A percentile compares a stretch with the other conserved stretches of the same genome.
Evolutionary conservation across 2,888 invertebrate genomes (phyloP).

Genomic region (Eristalis tenax): DNA sequence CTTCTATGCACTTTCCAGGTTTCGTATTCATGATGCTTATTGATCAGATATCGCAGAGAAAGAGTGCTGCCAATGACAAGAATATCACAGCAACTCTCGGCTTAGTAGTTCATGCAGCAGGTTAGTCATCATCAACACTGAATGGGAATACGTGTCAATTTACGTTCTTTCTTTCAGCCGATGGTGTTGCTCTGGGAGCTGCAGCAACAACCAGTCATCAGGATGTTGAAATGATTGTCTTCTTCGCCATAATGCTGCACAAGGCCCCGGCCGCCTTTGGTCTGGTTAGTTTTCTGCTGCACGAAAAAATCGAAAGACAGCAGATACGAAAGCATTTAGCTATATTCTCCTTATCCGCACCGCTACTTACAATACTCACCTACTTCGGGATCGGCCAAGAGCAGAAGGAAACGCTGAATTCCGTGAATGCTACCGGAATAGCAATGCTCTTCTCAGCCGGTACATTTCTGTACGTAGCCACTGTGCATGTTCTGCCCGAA

Average conservation of each 20-base stretch:
- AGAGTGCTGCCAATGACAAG: slow-evolving; percentile 84
- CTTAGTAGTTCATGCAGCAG: slow-evolving; percentile 98
- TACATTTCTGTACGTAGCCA: slow-evolving; percentile 98
- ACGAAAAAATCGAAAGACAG: slow-evolving; percentile 94
- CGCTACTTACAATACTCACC: slow-evolving; percentile 92
- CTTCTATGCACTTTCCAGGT: slow-evolving; percentile 81
- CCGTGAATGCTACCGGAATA: slow-evolving; percentile 95
- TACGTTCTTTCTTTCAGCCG: slow-evolving; percentile 84
- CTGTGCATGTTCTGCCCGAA: slow-evolving; percentile 98
- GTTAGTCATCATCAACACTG: slow-evolving; percentile 79
- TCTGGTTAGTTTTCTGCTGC: slow-evolving; percentile 96
- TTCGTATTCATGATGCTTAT: slow-evolving; percentile 99
- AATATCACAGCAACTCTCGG: slow-evolving; percentile 97
- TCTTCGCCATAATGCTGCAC: slow-evolving; percentile 99
- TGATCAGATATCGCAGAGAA: slow-evolving; percentile 88
- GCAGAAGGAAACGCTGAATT: slow-evolving; percentile 93
- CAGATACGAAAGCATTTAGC: slow-evolving; percentile 93
- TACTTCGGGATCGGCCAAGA: slow-evolving; percentile 97
- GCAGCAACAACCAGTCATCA: slow-evolving; percentile 97
- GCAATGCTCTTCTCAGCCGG: slow-evolving; percentile 99
- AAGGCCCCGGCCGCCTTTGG: slow-evolving; percentile 99
- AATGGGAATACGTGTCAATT: background rate
- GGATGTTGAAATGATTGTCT: slow-evolving; percentile 98
- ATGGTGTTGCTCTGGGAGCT: slow-evolving; percentile 98
- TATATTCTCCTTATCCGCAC: slow-evolving; percentile 96